phyloP scores from a whole-genome alignment of 2,888 invertebrate species.

The Corbicula japonica region DNA sequence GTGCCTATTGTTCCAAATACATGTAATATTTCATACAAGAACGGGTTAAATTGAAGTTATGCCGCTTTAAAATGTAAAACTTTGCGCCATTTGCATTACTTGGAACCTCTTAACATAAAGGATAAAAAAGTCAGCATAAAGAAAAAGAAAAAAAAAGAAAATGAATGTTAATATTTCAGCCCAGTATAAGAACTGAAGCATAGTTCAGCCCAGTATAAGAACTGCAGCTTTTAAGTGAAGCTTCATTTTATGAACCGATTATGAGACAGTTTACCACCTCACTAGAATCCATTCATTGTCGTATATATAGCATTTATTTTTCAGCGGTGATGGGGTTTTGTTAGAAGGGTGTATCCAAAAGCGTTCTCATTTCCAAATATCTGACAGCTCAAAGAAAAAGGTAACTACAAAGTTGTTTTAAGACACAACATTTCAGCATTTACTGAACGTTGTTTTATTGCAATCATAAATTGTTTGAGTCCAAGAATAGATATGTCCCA shows the following conservation, averaged over 20 bases:
- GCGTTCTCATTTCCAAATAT: conserved; percentile 69
- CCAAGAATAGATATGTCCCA: no score
- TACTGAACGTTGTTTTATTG: no score
- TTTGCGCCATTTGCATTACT: no score
- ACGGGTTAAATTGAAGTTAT: no score
- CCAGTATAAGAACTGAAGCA: not conserved
- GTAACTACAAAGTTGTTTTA: conserved; percentile 34
- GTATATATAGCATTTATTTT: conserved; percentile 12
- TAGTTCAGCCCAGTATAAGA: not conserved
- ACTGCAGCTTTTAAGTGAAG: not conserved
- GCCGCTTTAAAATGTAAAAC: no score
- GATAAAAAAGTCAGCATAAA: no score
- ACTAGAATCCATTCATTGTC: not conserved
- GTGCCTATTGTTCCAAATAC: no score
- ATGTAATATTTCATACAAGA: no score
- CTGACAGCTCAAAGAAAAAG: conserved; percentile 62
- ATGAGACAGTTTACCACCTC: not conserved
- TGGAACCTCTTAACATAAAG: no score
- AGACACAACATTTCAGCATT: not conserved
- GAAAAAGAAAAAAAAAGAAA: not conserved
- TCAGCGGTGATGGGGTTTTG: conserved; percentile 74
- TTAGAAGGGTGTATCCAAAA: conserved; percentile 74
- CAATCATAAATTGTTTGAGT: no score
- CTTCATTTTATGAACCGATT: not conserved
- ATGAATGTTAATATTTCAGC: not conserved